phyloP scores from a whole-genome alignment of 1,140 invertebrate species.

The Brachionus sp. region DNA sequence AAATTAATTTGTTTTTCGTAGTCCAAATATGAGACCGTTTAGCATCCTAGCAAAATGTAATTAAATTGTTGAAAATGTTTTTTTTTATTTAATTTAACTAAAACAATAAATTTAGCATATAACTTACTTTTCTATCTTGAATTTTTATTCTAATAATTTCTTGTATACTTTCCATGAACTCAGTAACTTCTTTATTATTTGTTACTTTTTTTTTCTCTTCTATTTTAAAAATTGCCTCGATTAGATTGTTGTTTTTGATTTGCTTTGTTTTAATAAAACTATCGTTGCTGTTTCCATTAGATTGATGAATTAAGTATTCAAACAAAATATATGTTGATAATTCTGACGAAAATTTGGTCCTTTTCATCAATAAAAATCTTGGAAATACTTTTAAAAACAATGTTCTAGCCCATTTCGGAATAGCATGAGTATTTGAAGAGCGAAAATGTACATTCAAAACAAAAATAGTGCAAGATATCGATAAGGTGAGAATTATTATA shows the following conservation, averaged over 20 bases:
- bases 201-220: no score
- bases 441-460: slow-evolving; percentile 58
- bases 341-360: slow-evolving; percentile 47
- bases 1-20: no score
- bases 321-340: background rate
- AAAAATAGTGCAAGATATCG: slow-evolving; percentile 59
- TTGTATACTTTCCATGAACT: background rate
- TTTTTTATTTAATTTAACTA: no score
- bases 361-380: slow-evolving; percentile 55
- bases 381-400: slow-evolving; percentile 60
- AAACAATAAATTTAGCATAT: no score
- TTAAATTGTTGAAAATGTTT: no score
- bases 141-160: no score
- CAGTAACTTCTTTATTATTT: background rate
- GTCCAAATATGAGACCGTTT: no score
- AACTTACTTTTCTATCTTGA: background rate
- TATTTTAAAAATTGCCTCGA: no score
- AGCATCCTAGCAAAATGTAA: no score
- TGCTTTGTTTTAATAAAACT: background rate
- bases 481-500: slow-evolving; percentile 59
- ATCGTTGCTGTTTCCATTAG: background rate
- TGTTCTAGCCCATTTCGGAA: slow-evolving; percentile 57
- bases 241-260: background rate
- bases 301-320: background rate
- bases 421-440: slow-evolving; percentile 55